Conservation (phyloP, 2,113 vertebrate species). For the Gasterosteus nipponicus region DNA sequence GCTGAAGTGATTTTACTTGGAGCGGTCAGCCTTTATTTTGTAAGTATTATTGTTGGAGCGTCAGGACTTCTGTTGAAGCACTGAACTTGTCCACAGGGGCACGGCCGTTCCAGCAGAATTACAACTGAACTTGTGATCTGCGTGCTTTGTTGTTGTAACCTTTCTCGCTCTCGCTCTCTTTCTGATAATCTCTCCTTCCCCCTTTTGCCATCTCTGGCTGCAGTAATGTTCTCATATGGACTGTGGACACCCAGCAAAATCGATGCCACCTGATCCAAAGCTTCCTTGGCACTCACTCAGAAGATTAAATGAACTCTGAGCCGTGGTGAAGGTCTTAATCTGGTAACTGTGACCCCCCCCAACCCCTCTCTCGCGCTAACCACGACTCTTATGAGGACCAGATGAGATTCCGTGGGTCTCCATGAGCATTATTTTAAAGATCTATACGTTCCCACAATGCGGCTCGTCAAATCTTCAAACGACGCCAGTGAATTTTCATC, state of each 20-base stretch:
- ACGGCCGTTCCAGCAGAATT: conserved; percentile 79
- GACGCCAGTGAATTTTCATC: conserved; percentile 40
- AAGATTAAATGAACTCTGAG: conserved; percentile 44
- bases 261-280: conserved; percentile 32
- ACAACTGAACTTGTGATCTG: conserved; percentile 78
- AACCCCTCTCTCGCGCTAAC: no score
- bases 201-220: conserved; percentile 31
- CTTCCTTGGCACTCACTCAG: conserved; percentile 31
- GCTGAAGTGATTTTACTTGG: conserved; percentile 85
- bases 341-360: conserved; percentile 39
- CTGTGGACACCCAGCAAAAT: conserved; percentile 15
- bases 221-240: conserved; percentile 9
- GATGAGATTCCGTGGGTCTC: conserved; percentile 66
- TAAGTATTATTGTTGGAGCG: conserved; percentile 85
- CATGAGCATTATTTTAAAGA: conserved; percentile 54
- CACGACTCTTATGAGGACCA: conserved; percentile 39
- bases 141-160: conserved; percentile 79
- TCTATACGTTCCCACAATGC: conserved; percentile 59
- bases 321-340: conserved; percentile 63
- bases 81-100: conserved; percentile 79
- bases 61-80: conserved; percentile 76
- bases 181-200: conserved; percentile 52
- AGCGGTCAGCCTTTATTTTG: conserved; percentile 82
- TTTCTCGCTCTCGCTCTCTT: conserved; percentile 60
- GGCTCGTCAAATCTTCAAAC: conserved; percentile 25